These are phyloP conservation scores for Phrixothrix hirtus DNA, from an alignment of 2,888 invertebrate species.

Conservation along the genomic window DNA sequence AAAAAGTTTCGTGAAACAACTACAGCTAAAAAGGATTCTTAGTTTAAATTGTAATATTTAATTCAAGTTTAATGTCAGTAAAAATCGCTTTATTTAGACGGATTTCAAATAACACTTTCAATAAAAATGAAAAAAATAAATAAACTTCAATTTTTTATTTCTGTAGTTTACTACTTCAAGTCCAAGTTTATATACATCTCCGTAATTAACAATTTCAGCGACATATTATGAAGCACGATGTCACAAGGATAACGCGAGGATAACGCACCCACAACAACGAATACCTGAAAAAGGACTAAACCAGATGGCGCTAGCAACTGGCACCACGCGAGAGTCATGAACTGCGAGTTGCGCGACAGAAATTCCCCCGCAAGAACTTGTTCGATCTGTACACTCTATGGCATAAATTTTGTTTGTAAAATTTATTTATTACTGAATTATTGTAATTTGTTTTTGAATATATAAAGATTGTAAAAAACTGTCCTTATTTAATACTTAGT, in stretches of 20 bases:
- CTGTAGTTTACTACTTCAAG: neutral
- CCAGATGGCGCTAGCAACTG: constrained; percentile 44
- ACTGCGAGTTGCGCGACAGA: constrained; percentile 43
- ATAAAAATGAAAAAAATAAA: neutral
- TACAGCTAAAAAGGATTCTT: too few relatives aligned
- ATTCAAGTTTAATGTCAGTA: neutral
- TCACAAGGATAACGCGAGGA: constrained; percentile 32
- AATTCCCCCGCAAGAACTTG: constrained; percentile 27
- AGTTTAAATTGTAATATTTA: neutral
- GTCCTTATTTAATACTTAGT: too few relatives aligned
- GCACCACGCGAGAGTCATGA: constrained; percentile 41
- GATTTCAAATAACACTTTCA: neutral
- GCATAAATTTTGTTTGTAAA: constrained; percentile 37
- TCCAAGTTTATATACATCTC: neutral
- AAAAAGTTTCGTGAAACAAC: neutral
- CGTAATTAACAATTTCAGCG: neutral
- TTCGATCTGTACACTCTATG: constrained; percentile 41
- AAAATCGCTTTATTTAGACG: neutral
- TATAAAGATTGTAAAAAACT: neutral
- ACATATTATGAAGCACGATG: constrained; percentile 20
- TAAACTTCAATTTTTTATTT: neutral
- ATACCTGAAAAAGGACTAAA: constrained; percentile 41
- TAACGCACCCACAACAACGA: constrained; percentile 41
- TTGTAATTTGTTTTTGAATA: constrained; percentile 9
- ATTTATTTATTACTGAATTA: constrained; percentile 22